Evolutionary conservation across 2,797 vertebrate species (phyloP).

Genomic region (Enteromius trimaculatus): DNA sequence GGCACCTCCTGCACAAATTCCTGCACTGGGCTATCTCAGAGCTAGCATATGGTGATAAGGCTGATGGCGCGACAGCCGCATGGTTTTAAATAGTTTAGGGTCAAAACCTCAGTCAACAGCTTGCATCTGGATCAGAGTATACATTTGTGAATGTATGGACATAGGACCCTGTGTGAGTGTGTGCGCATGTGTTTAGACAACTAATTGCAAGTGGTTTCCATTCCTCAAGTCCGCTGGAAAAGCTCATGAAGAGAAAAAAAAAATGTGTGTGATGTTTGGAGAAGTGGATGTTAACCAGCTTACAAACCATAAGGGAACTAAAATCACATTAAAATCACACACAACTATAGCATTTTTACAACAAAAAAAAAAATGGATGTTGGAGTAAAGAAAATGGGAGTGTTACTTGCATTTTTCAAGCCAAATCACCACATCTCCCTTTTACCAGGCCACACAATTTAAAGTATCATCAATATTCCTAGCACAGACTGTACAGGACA

Average conservation of each 20-base stretch:
- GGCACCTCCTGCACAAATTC: slow-evolving; percentile 51
- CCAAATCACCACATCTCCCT: neutral
- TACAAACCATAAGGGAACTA: neutral
- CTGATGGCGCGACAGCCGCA: neutral
- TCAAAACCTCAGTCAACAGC: slow-evolving; percentile 9
- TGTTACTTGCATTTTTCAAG: neutral
- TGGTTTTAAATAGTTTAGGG: slow-evolving; percentile 15
- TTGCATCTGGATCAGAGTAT: neutral
- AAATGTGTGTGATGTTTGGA: neutral
- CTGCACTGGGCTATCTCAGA: slow-evolving; percentile 46
- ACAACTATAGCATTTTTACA: neutral
- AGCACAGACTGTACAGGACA: neutral
- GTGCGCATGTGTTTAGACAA: slow-evolving; percentile 13
- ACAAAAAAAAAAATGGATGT: neutral
- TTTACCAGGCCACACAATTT: neutral
- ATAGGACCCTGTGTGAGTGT: neutral
- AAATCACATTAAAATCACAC: neutral
- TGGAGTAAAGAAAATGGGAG: neutral
- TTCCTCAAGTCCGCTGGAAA: slow-evolving; percentile 21
- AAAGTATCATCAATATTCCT: neutral
- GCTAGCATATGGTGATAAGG: slow-evolving; percentile 29
- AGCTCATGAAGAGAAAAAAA: neutral
- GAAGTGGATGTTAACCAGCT: slow-evolving; percentile 10
- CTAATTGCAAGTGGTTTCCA: slow-evolving; percentile 24
- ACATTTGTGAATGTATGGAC: neutral